phyloP scores from a whole-genome alignment of 2,113 vertebrate genomes.

The Hucho hucho region DNA sequence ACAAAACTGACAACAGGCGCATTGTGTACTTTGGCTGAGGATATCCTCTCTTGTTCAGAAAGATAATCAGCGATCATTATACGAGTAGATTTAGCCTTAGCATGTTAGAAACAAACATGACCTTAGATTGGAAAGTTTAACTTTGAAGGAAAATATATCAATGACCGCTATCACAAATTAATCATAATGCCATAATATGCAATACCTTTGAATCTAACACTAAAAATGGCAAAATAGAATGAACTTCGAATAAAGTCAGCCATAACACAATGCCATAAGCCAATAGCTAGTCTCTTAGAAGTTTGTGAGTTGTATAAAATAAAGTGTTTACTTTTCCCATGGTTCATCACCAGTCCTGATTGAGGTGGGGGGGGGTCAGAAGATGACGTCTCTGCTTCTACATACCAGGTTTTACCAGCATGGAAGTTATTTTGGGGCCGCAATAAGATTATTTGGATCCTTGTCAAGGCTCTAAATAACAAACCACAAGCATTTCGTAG shows the following conservation, averaged over 20 bases:
- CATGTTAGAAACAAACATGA: not conserved
- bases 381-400: constrained; percentile 42
- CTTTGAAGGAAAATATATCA: constrained; percentile 19
- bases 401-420: constrained; percentile 41
- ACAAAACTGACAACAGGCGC: constrained; percentile 1
- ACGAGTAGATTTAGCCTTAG: constrained; percentile 19
- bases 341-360: constrained; percentile 58
- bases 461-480: constrained; percentile 59
- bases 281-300: constrained; percentile 12
- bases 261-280: not conserved
- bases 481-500: constrained; percentile 60
- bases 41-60: constrained; percentile 15
- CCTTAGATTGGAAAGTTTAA: constrained; percentile 16
- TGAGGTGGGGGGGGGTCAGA: constrained; percentile 2
- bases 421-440: constrained; percentile 44
- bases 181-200: constrained; percentile 33
- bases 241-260: not conserved
- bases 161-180: constrained; percentile 6
- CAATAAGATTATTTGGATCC: constrained; percentile 63
- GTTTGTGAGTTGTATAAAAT: constrained; percentile 6
- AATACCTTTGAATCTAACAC: constrained; percentile 30
- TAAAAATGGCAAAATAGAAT: constrained; percentile 5
- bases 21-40: constrained; percentile 16
- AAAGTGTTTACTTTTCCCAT: constrained; percentile 57
- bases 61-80: constrained; percentile 26